phyloP scores from a whole-genome alignment of 2,113 vertebrate genomes.

The Hipposideros armiger region DNA sequence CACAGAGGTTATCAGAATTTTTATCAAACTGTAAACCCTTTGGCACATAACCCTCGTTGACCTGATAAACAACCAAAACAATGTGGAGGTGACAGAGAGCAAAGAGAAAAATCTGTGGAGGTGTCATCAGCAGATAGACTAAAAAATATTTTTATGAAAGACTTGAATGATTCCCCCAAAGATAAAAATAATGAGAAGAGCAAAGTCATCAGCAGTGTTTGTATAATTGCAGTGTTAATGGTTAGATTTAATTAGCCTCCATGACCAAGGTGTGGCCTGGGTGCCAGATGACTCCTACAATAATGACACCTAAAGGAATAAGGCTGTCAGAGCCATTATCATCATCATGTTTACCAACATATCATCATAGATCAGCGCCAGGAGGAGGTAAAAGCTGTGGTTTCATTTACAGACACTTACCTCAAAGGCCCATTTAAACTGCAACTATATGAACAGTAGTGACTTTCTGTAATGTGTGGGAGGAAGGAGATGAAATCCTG shows the following conservation, averaged over 20 bases:
- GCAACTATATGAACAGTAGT: not conserved
- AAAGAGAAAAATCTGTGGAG: not conserved
- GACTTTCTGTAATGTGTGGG: slow-evolving; percentile 66
- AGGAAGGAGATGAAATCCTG: slow-evolving; percentile 3
- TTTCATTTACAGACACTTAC: not conserved
- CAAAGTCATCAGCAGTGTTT: not conserved
- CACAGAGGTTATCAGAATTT: not conserved
- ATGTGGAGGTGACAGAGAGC: not conserved
- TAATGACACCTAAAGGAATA: not conserved
- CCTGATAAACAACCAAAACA: not conserved
- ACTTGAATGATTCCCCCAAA: slow-evolving; percentile 49
- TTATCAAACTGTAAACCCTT: not conserved
- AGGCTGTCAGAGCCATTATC: not conserved
- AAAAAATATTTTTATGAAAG: slow-evolving; percentile 34
- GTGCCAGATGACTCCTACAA: not conserved
- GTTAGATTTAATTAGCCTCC: not conserved
- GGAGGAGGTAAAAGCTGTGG: not conserved
- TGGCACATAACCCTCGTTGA: not conserved
- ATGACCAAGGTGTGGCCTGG: not conserved
- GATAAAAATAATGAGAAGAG: slow-evolving; percentile 59
- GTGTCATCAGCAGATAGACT: not conserved
- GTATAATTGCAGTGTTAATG: not conserved
- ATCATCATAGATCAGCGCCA: not conserved
- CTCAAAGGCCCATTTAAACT: not conserved
- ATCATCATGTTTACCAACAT: not conserved